A percentile compares a stretch with the other conserved stretches of the same genome.
phyloP scores from a whole-genome alignment of 2,113 vertebrate species.

The Cervus canadensis region DNA sequence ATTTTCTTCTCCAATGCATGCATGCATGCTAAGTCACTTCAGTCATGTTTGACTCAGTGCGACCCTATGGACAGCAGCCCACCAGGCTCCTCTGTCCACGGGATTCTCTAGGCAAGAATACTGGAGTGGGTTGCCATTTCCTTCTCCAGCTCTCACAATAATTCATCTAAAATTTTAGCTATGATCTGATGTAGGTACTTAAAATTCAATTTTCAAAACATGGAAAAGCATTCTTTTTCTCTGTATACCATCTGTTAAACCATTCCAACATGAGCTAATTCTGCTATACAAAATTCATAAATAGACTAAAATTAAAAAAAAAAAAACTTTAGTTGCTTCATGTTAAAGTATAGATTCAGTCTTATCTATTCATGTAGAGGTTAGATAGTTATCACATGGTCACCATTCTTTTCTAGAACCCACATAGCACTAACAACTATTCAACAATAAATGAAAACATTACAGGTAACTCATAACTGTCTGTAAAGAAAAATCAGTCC shows the following conservation, averaged over 20 bases:
- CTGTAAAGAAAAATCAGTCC: not conserved
- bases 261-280: conserved; percentile 14
- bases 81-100: not conserved
- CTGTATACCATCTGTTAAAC: conserved; percentile 58
- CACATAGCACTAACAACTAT: not conserved
- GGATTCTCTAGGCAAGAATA: not conserved
- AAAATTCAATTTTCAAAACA: conserved; percentile 58
- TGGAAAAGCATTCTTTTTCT: conserved; percentile 39
- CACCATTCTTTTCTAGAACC: not conserved
- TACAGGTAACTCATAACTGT: not conserved
- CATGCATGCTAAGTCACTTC: not conserved
- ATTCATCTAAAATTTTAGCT: conserved; percentile 58
- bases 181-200: conserved; percentile 49
- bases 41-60: not conserved
- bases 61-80: not conserved
- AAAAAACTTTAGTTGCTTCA: not conserved
- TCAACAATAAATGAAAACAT: conserved; percentile 20
- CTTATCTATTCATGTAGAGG: not conserved
- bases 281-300: conserved; percentile 57
- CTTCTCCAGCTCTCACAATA: not conserved
- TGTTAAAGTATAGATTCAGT: conserved; percentile 24
- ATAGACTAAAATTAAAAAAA: not conserved
- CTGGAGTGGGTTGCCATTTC: not conserved
- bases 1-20: no score
- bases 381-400: not conserved